phyloP scores from a whole-genome alignment of 2,888 invertebrate genomes.

The Cryptophagus acutangulus region DNA sequence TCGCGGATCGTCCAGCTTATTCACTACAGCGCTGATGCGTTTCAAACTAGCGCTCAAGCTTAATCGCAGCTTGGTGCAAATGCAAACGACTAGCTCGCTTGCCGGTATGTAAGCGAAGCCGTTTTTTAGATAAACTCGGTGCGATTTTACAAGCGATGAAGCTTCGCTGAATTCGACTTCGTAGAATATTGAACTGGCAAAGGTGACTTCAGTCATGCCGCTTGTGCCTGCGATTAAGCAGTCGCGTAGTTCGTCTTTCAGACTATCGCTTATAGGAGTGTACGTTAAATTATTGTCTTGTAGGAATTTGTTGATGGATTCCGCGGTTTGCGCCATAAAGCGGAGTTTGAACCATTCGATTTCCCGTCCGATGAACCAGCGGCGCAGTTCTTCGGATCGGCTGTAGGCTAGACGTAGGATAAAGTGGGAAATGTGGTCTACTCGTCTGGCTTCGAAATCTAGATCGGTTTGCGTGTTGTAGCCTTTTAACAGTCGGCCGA shows the following conservation, averaged over 20 bases:
- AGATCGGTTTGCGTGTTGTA: slow-evolving; percentile 50
- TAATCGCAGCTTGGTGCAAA: slow-evolving; percentile 70
- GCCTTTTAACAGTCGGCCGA: slow-evolving; percentile 56
- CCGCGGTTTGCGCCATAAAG: slow-evolving; percentile 59
- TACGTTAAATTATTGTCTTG: slow-evolving; percentile 64
- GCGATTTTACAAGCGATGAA: slow-evolving; percentile 70
- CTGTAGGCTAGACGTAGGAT: slow-evolving; percentile 89
- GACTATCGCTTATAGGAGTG: slow-evolving; percentile 60
- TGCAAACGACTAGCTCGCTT: slow-evolving; percentile 76
- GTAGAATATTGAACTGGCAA: slow-evolving; percentile 59
- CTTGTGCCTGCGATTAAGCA: slow-evolving; percentile 59
- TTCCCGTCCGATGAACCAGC: slow-evolving; percentile 87
- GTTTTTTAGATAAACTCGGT: slow-evolving; percentile 71
- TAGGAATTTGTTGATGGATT: slow-evolving; percentile 58
- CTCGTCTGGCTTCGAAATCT: slow-evolving; percentile 62
- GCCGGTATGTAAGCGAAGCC: slow-evolving; percentile 88
- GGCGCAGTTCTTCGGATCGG: slow-evolving; percentile 74
- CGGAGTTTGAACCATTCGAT: slow-evolving; percentile 82
- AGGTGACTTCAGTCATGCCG: slow-evolving; percentile 51
- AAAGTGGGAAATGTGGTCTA: slow-evolving; percentile 90
- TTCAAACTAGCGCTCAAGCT: slow-evolving; percentile 65
- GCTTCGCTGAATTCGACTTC: slow-evolving; percentile 67
- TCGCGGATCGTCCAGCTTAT: slow-evolving; percentile 78
- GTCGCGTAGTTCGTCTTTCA: slow-evolving; percentile 59
- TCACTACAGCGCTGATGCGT: slow-evolving; percentile 61